phyloP scores from a whole-genome alignment of 2,888 invertebrate genomes.

The Smittia sp. region DNA sequence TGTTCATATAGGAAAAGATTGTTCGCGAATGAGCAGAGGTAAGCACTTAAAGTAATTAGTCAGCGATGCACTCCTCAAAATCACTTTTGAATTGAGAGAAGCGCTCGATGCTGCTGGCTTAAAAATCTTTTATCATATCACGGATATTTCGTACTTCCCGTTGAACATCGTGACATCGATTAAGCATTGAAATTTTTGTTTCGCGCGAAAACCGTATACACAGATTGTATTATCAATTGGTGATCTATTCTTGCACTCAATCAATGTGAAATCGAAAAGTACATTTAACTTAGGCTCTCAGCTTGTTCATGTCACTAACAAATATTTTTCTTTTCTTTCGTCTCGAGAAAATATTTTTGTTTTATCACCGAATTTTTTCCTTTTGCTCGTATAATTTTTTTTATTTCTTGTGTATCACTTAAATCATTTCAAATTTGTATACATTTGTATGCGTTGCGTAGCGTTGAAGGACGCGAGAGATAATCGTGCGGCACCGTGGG shows the following conservation, averaged over 20 bases:
- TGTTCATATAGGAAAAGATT: neutral
- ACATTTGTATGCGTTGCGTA: constrained; percentile 36
- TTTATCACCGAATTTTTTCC: constrained; percentile 37
- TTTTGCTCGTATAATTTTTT: constrained; percentile 37
- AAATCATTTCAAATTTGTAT: constrained; percentile 34
- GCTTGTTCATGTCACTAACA: constrained; percentile 22
- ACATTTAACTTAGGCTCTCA: constrained; percentile 3
- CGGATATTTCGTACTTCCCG: constrained; percentile 30
- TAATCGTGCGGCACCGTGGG: neutral
- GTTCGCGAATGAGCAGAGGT: constrained; percentile 4
- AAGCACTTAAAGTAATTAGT: constrained; percentile 12
- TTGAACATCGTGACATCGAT: constrained; percentile 16
- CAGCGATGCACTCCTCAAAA: constrained; percentile 12
- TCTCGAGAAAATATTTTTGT: constrained; percentile 8
- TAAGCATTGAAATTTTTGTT: neutral
- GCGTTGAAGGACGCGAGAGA: neutral
- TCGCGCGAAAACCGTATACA: constrained; percentile 14
- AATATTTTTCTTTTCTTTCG: constrained; percentile 7
- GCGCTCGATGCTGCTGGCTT: neutral
- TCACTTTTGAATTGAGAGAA: neutral
- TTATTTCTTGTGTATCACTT: constrained; percentile 33
- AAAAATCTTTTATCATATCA: constrained; percentile 24
- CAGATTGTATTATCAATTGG: neutral
- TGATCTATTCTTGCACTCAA: neutral
- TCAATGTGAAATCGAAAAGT: neutral